These are phyloP conservation scores for Hirudo medicinalis DNA, from an alignment of 1,140 invertebrate species.

Conservation along the genomic window DNA sequence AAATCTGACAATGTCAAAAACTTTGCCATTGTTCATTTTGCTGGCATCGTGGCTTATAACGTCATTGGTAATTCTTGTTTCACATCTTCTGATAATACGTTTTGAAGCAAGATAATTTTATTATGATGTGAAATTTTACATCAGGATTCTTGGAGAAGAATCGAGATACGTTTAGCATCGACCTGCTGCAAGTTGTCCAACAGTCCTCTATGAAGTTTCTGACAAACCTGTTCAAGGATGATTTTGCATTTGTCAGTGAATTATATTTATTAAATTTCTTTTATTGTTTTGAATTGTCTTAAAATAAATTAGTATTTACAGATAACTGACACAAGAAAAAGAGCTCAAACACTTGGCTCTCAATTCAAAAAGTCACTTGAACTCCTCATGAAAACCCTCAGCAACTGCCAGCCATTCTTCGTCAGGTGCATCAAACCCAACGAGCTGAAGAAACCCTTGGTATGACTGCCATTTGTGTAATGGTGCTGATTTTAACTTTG, in stretches of 20 bases:
- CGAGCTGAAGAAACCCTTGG: slow-evolving; percentile 78
- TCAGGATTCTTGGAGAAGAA: slow-evolving; percentile 90
- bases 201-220: slow-evolving; percentile 54
- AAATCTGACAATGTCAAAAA: slow-evolving; percentile 91
- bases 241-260: slow-evolving; percentile 15
- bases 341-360: slow-evolving; percentile 80
- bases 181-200: slow-evolving; percentile 68
- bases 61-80: slow-evolving; percentile 46
- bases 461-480: background rate
- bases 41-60: slow-evolving; percentile 92
- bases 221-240: slow-evolving; percentile 19
- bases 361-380: slow-evolving; percentile 96
- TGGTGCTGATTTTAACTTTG: too few relatives aligned
- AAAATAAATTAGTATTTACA: background rate
- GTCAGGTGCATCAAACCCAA: slow-evolving; percentile 98
- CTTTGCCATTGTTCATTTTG: slow-evolving; percentile 93
- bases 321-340: slow-evolving; percentile 45
- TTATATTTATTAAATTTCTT: too few relatives aligned
- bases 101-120: background rate
- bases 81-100: background rate
- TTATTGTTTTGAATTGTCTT: too few relatives aligned
- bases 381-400: slow-evolving; percentile 81
- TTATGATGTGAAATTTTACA: slow-evolving; percentile 6
- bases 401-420: slow-evolving; percentile 91
- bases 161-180: slow-evolving; percentile 87